Percentiles rank a stretch among this genome's conserved stretches.
Evolutionary conservation across 2,113 vertebrate genomes (phyloP).

Genomic region (Cavia porcellus): DNA sequence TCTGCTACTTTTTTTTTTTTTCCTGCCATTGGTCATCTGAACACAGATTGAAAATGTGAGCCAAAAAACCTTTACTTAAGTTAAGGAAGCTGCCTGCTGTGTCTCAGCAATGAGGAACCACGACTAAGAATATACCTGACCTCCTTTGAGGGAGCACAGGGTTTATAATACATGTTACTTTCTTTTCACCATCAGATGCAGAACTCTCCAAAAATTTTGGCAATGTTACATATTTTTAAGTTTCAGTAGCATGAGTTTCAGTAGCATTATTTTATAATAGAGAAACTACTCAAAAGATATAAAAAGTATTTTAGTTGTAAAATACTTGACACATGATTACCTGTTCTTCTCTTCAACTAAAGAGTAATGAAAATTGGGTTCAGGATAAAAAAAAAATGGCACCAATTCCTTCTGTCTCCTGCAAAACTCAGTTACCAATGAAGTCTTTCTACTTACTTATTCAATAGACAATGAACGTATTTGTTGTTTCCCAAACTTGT

Average conservation of each 20-base stretch:
- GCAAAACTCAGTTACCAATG: neutral
- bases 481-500: neutral
- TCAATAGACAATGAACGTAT: neutral
- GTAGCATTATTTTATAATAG: too few relatives aligned
- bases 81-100: neutral
- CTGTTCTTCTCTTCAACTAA: neutral
- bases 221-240: neutral
- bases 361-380: neutral
- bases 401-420: neutral
- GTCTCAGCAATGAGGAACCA: neutral
- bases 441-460: neutral
- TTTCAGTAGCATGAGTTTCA: neutral
- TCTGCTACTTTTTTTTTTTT: neutral
- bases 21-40: neutral
- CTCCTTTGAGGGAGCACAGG: neutral
- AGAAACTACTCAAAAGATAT: neutral
- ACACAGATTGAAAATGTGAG: neutral
- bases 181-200: neutral
- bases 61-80: neutral
- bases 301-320: neutral
- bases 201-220: neutral
- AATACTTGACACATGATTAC: neutral
- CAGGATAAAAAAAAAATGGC: too few relatives aligned
- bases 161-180: neutral
- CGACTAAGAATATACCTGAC: neutral